Base-by-base conservation (phyloP, 2,888 invertebrate species). In the Lepidochrysops patricia region DNA sequence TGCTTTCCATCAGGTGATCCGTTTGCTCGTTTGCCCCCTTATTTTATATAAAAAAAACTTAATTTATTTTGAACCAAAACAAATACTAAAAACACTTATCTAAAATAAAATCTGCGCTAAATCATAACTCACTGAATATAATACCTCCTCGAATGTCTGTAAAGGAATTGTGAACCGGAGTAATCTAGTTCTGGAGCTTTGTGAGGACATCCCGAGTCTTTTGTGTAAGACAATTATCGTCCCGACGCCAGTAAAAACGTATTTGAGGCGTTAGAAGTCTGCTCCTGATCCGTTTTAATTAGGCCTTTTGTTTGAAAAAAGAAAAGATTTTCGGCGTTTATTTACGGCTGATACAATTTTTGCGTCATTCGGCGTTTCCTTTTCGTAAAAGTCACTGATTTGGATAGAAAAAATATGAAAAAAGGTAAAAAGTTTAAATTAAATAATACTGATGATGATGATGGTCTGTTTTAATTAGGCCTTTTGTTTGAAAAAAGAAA, bases 101-200 rank as follows among this genome's bases (percentile, higher is more conserved):
- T 43, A 12, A 23, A 23, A 43, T 43, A 43, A 43, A 43, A 43
- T 43, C 43, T 43, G 19, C 19, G 29, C 29, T 9, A 29, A 43
- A 43, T 43, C 43, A 43, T 43, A 43, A 43, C 43, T 43, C 19
- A 9, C 19, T 23, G 43, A 43, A 43, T 15, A 43, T 43, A 43
- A 43, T 43, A 15, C 19, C 37, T 43, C 37, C 15, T 12, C 68
- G 61, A 63, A n/a, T 61, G 63, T 64, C 63, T 64, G 64, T 68
- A 58, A 68, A 63, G 66, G 68, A 68, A 67, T 68, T 66, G 68
- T 70, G 67, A 67, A 70, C 61, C 74, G 74, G 76, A 74, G 77
- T 84, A 83, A 85, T 85, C 83, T 82, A 81, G 80, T 83, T 82
- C 81, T 79, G 80, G 76, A 74, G 78, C 77, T 84, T 82, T 83